These are phyloP conservation scores for Nerophis ophidion DNA, from an alignment of 2,113 vertebrate species.

Conservation along the genomic window DNA sequence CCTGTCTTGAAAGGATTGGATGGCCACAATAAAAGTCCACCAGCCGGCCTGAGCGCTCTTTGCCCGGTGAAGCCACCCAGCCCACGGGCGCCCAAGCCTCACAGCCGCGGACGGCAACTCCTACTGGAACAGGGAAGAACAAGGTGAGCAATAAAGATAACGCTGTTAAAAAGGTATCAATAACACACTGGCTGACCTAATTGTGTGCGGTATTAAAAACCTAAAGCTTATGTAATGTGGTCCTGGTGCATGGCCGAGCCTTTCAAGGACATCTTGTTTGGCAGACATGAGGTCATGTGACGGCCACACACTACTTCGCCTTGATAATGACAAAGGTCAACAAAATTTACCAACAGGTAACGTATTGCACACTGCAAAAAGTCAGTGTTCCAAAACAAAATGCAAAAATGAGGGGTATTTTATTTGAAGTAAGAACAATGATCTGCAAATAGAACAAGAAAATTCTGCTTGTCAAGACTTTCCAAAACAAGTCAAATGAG, in stretches of 20 bases:
- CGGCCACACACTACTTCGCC: slow-evolving; percentile 25
- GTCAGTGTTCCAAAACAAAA: too few species aligned
- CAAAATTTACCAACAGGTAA: slow-evolving; percentile 36
- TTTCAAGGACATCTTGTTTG: slow-evolving; percentile 45
- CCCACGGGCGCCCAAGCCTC: slow-evolving; percentile 18
- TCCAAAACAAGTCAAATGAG: too few species aligned
- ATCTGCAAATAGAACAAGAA: too few species aligned
- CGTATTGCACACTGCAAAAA: too few species aligned
- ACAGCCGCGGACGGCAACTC: neutral
- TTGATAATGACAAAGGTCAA: slow-evolving; percentile 24
- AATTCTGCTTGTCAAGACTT: too few species aligned
- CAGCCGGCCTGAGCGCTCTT: slow-evolving; percentile 15
- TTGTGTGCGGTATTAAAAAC: neutral
- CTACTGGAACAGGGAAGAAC: slow-evolving; percentile 19
- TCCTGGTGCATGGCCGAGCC: slow-evolving; percentile 15
- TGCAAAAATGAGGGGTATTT: too few species aligned
- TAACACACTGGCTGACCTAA: slow-evolving; percentile 18
- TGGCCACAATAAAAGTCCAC: slow-evolving; percentile 64
- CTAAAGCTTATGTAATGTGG: slow-evolving; percentile 19
- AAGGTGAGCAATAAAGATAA: slow-evolving; percentile 41
- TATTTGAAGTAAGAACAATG: too few species aligned
- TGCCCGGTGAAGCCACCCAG: slow-evolving; percentile 15
- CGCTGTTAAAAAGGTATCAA: slow-evolving; percentile 1
- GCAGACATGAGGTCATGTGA: slow-evolving; percentile 40
- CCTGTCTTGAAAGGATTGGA: slow-evolving; percentile 70